Evolutionary conservation across 1,140 invertebrate genomes (phyloP).

Genomic region (Drosophila sturtevanti): DNA sequence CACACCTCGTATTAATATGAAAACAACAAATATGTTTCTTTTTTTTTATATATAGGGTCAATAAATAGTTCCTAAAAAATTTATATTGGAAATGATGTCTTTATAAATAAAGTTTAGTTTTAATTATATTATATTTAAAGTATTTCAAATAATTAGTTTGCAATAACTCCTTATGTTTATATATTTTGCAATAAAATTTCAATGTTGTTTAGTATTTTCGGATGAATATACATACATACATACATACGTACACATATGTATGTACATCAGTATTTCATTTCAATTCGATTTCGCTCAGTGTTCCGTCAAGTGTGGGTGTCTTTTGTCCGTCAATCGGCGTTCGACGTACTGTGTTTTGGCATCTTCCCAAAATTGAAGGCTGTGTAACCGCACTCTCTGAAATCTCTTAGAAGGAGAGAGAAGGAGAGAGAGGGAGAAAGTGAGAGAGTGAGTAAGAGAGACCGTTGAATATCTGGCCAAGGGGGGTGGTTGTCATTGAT

Average conservation of each 20-base stretch:
- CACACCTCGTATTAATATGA: no score
- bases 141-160: no score
- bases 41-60: no score
- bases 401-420: not conserved
- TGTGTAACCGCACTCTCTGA: constrained; percentile 4
- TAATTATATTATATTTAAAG: no score
- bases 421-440: not conserved
- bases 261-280: not conserved
- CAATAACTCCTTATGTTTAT: no score
- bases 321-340: constrained; percentile 1
- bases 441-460: not conserved
- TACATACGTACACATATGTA: not conserved
- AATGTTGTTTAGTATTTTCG: no score
- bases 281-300: constrained; percentile 1
- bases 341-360: not conserved
- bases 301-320: not conserved
- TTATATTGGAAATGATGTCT: no score
- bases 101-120: no score
- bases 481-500: constrained; percentile 4
- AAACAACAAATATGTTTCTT: no score
- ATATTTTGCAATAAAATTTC: no score
- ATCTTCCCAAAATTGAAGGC: constrained; percentile 4
- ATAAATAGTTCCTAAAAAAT: no score
- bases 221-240: no score
- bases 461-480: not conserved